phyloP scores from a whole-genome alignment of 1,140 invertebrate genomes.

The Diorhabda elongata region DNA sequence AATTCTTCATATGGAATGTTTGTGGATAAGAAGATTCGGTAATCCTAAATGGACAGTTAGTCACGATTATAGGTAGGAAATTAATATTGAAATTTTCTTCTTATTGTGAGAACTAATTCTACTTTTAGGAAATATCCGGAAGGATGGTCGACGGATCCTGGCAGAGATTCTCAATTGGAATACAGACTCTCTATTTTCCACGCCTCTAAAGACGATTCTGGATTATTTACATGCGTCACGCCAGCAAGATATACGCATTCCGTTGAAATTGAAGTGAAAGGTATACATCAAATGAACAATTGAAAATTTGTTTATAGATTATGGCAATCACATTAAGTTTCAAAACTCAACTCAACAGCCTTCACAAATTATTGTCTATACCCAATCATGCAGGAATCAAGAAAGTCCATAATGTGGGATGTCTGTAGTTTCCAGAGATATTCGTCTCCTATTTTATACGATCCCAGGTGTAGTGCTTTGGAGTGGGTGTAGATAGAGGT shows the following conservation, averaged over 20 bases:
- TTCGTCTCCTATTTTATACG: too few species aligned
- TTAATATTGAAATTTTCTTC: background rate
- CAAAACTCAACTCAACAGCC: too few species aligned
- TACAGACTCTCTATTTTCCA: slow-evolving; percentile 77
- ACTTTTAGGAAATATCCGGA: slow-evolving; percentile 62
- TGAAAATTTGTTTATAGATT: too few species aligned
- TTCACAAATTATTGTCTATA: too few species aligned
- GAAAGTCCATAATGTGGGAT: too few species aligned
- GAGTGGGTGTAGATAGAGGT: too few species aligned
- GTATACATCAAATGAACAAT: slow-evolving; percentile 44
- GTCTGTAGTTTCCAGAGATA: too few species aligned
- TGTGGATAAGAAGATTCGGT: slow-evolving; percentile 79
- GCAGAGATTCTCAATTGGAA: slow-evolving; percentile 71
- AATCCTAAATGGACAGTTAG: slow-evolving; percentile 79
- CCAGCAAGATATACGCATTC: slow-evolving; percentile 74
- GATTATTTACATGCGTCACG: slow-evolving; percentile 75
- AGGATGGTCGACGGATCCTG: slow-evolving; percentile 78
- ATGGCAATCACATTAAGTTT: too few species aligned
- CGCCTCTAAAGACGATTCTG: slow-evolving; percentile 74
- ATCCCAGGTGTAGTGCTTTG: too few species aligned
- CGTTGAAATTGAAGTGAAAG: slow-evolving; percentile 73
- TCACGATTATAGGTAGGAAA: slow-evolving; percentile 58
- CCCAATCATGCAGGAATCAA: too few species aligned
- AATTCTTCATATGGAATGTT: slow-evolving; percentile 79
- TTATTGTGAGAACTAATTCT: background rate